A percentile compares a stretch with the other conserved stretches of the same genome.
Conservation (phyloP, 2,113 vertebrate species). For the Anser cygnoides region DNA sequence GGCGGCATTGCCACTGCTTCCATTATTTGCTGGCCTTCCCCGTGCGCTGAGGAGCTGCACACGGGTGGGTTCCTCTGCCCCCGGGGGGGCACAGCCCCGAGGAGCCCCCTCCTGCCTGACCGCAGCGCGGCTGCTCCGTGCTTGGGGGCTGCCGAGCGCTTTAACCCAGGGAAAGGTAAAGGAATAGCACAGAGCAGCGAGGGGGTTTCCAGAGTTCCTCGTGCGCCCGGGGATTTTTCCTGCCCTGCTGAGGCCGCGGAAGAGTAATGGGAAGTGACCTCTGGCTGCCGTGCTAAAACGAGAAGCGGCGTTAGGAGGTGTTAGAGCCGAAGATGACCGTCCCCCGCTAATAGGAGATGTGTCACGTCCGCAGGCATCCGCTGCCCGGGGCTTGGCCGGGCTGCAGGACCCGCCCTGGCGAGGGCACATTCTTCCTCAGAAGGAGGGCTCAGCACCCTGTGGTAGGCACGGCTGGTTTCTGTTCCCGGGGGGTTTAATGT, state of each 20-base stretch:
- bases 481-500: not conserved
- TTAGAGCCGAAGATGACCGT: not conserved
- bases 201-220: not conserved
- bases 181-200: not conserved
- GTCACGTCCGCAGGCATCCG: not conserved
- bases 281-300: not conserved
- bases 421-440: not conserved
- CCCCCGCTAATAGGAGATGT: not conserved
- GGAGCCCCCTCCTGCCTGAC: not conserved
- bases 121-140: no score
- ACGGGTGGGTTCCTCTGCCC: not conserved
- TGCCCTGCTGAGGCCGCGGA: not conserved
- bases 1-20: accelerated
- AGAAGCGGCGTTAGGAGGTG: not conserved
- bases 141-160: not conserved
- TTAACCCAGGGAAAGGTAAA: not conserved
- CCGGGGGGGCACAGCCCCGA: not conserved
- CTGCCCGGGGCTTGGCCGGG: not conserved
- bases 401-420: not conserved
- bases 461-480: not conserved
- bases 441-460: accelerated
- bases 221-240: not conserved
- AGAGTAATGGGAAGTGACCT: constrained; percentile 21
- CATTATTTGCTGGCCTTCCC: not conserved
- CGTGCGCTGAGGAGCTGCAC: not conserved